A percentile compares a stretch with the other conserved stretches of the same genome.
Evolutionary conservation across 2,797 vertebrate genomes (phyloP).

Genomic region (Chlorospingus semifuscus): DNA sequence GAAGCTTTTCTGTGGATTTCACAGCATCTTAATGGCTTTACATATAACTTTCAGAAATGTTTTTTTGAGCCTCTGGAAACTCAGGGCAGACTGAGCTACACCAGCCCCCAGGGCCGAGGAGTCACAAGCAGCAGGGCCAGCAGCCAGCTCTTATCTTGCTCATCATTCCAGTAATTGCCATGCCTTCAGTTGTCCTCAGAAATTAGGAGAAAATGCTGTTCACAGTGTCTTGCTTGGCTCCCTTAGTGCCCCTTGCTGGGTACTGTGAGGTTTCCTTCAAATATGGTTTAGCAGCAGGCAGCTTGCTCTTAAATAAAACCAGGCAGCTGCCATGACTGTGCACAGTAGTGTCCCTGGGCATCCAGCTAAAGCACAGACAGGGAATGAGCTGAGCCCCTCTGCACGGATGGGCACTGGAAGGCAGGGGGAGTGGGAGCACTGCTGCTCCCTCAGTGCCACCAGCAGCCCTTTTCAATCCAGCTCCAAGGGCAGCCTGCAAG

Average conservation of each 20-base stretch:
- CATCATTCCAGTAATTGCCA: neutral
- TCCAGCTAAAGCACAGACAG: neutral
- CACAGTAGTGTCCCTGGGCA: neutral
- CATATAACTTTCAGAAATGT: neutral
- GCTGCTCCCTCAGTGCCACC: neutral
- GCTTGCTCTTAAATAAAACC: neutral
- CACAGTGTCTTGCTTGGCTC: neutral
- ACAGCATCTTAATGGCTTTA: neutral
- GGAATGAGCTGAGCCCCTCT: accelerated
- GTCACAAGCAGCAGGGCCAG: neutral
- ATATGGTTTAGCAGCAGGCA: neutral
- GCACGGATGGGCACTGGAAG: accelerated
- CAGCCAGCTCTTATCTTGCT: neutral
- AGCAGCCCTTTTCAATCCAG: neutral
- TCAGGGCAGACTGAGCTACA: neutral
- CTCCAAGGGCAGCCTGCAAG: neutral
- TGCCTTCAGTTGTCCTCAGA: neutral
- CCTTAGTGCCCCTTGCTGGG: neutral
- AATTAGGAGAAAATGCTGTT: neutral
- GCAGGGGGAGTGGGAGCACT: neutral
- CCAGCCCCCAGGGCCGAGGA: accelerated
- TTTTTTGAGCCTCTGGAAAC: neutral
- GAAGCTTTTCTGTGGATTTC: neutral
- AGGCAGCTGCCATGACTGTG: neutral
- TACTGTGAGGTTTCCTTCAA: neutral